These are phyloP conservation scores for Catharus fuscescens DNA, from an alignment of 2,113 vertebrate genomes.

Conservation along the genomic window DNA sequence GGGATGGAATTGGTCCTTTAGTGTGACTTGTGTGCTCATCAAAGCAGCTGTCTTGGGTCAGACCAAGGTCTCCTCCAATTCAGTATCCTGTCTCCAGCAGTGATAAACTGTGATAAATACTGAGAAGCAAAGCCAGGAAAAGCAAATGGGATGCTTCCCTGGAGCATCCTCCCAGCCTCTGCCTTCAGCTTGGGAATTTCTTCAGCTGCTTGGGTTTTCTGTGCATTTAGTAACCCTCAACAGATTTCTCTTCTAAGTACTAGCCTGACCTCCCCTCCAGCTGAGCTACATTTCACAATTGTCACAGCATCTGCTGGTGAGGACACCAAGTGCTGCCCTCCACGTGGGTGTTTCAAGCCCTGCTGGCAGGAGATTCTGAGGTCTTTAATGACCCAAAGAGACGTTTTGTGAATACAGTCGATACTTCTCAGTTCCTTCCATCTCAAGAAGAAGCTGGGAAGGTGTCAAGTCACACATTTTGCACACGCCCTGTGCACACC, in stretches of 20 bases:
- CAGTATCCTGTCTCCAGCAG: constrained; percentile 15
- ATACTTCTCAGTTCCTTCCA: not conserved
- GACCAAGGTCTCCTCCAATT: not conserved
- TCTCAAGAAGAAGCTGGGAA: not conserved
- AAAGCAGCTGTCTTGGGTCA: constrained; percentile 2
- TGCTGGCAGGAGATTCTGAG: not conserved
- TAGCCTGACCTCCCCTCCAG: not conserved
- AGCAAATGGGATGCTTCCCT: not conserved
- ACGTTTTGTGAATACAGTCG: not conserved
- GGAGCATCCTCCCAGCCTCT: not conserved
- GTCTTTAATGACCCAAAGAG: not conserved
- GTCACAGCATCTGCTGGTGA: not conserved
- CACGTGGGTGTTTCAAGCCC: not conserved
- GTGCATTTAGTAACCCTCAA: not conserved
- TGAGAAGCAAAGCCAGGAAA: constrained; percentile 19
- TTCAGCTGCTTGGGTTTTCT: not conserved
- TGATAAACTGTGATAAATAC: not conserved
- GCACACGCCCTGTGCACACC: no score
- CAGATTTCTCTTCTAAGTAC: not conserved
- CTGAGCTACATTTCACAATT: not conserved
- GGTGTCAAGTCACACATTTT: rapidly evolving
- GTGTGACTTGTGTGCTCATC: not conserved
- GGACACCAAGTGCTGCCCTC: not conserved
- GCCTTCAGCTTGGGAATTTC: not conserved
- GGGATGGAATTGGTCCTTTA: not conserved